Evolutionary conservation across 2,888 invertebrate genomes (phyloP).

Genomic region (Drosophila yooni): DNA sequence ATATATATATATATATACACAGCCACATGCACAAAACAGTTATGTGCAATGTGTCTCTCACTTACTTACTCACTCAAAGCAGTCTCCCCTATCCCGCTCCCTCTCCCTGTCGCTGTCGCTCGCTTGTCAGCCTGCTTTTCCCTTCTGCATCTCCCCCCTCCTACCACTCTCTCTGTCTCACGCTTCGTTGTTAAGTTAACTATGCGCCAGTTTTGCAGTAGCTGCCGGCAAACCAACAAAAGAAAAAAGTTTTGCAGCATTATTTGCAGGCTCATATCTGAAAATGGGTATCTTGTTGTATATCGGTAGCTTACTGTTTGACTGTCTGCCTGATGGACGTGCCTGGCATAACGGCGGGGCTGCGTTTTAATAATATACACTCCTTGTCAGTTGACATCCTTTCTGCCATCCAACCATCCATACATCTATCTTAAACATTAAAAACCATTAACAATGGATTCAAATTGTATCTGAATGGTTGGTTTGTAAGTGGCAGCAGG

Average conservation of each 20-base stretch:
- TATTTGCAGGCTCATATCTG: constrained; percentile 8
- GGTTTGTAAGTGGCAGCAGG: not conserved
- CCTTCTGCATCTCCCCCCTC: not conserved
- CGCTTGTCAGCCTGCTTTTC: not conserved
- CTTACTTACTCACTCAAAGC: not conserved
- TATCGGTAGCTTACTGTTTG: not conserved
- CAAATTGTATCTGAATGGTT: not conserved
- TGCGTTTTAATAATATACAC: not conserved
- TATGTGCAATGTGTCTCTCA: constrained; percentile 36
- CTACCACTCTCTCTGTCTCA: not conserved
- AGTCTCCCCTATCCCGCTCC: not conserved
- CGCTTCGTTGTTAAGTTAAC: constrained; percentile 23
- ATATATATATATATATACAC: not conserved
- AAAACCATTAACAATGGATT: not conserved
- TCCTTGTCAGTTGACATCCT: not conserved
- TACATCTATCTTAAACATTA: not conserved
- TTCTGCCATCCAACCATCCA: not conserved
- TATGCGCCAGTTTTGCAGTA: constrained; percentile 31
- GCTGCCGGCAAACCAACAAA: constrained; percentile 9
- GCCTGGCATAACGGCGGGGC: not conserved
- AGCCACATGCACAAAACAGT: constrained; percentile 26
- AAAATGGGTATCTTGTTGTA: constrained; percentile 16
- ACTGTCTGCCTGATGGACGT: not conserved
- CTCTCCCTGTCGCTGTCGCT: not conserved
- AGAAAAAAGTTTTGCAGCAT: not conserved